Conservation (phyloP, 2,888 invertebrate species). For the Dicranocentrus wangi region DNA sequence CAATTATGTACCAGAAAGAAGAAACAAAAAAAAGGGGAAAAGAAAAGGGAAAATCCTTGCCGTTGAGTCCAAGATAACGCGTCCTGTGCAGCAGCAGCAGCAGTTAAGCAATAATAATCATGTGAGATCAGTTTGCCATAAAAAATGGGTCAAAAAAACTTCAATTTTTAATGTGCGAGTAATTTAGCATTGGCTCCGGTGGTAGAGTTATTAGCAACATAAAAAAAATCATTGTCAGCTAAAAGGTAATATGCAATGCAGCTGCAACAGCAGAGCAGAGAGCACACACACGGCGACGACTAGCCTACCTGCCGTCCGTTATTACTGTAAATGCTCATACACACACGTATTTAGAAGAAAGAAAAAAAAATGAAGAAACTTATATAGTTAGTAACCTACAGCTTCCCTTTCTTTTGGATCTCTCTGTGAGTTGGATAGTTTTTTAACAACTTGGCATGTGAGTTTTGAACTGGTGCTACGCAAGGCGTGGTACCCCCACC, state of each 20-base stretch:
- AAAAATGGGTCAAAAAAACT: conserved; percentile 70
- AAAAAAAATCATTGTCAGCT: conserved; percentile 18
- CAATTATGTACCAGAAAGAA: conserved; percentile 13
- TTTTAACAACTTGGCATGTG: conserved; percentile 42
- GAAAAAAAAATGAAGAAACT: conserved; percentile 13
- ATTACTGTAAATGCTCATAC: conserved; percentile 47
- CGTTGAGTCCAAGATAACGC: conserved; percentile 4
- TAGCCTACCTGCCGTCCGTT: conserved; percentile 42
- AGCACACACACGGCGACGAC: conserved; percentile 47
- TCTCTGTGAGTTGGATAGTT: conserved; percentile 6
- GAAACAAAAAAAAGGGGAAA: conserved; percentile 21
- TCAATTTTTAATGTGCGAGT: conserved; percentile 60
- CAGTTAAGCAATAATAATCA: conserved; percentile 62
- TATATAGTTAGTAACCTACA: conserved; percentile 31
- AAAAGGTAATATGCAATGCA: background rate
- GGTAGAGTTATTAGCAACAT: conserved; percentile 46
- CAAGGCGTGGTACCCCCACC: conserved; percentile 71
- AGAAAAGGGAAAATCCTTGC: conserved; percentile 28
- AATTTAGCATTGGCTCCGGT: conserved; percentile 62
- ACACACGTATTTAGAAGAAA: conserved; percentile 27
- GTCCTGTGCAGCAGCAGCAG: too few relatives aligned
- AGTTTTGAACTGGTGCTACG: conserved; percentile 58
- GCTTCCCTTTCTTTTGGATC: conserved; percentile 56
- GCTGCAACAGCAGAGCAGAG: conserved; percentile 9
- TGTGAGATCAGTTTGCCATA: conserved; percentile 70